Evolutionary conservation across 2,888 invertebrate species (phyloP).

Genomic region (Sarcophaga carnaria): DNA sequence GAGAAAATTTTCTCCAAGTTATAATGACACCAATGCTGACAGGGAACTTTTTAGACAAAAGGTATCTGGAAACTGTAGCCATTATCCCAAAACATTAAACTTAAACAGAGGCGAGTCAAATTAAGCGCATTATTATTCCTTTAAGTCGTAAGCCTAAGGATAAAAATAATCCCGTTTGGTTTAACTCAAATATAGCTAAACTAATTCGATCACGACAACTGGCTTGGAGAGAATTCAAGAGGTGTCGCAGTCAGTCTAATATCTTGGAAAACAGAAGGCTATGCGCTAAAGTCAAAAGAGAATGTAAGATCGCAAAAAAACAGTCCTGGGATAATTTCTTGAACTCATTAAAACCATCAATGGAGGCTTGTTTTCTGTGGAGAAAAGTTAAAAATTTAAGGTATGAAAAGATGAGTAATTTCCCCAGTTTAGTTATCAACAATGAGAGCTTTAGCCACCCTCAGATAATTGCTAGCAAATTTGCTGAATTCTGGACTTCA

Average conservation of each 20-base stretch:
- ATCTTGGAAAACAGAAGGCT: neutral
- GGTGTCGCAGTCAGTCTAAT: neutral
- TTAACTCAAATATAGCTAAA: neutral
- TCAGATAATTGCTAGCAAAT: neutral
- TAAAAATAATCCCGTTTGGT: neutral
- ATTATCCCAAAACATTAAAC: neutral
- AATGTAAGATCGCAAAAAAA: too few relatives aligned
- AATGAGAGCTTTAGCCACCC: neutral
- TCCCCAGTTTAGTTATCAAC: neutral
- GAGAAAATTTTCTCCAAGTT: too few relatives aligned
- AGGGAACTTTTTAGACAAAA: slow-evolving; percentile 2
- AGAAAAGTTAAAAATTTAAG: neutral
- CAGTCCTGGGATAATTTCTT: too few relatives aligned
- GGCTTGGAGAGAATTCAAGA: neutral
- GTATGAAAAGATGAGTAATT: neutral
- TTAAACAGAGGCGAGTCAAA: neutral
- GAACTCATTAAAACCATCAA: too few relatives aligned
- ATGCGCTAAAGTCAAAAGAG: neutral
- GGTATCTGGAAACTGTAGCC: neutral
- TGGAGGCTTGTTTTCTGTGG: too few relatives aligned
- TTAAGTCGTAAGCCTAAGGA: neutral
- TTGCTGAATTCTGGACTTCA: slow-evolving; percentile 9
- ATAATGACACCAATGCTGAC: neutral
- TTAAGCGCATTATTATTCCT: slow-evolving; percentile 6
- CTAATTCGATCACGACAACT: neutral